Base-by-base conservation (phyloP, 2,797 vertebrate genomes). In the Botia kubotai region DNA sequence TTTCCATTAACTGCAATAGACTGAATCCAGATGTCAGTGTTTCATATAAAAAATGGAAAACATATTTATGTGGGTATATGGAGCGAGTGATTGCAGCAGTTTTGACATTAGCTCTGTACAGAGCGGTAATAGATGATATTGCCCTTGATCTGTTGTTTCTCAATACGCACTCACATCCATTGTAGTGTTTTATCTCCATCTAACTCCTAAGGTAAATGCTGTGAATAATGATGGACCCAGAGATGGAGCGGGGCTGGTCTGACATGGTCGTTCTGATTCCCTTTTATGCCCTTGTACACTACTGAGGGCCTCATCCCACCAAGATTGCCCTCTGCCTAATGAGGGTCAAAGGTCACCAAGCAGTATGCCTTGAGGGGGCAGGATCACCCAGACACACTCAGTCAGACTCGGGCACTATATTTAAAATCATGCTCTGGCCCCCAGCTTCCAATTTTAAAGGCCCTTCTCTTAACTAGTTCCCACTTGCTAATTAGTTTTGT, bases 401-500 rank as follows among this genome's bases (percentile, higher is more conserved):
- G 90, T 93, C 92, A 93, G 92, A 92, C 93, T 93, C 89, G 84
- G 87, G 90, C 91, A 89, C 91, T 93, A 93, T 93, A 94, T 93
- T 94, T 92, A 94, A 93, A 33, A 94, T 91, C 89, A 88, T n/a
- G 91, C 93, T 91, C 86, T 83, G 84, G 93, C 87, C 12, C 36
- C 70, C 46, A 0, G 76, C 83, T 82, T 85, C 88, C 88, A 89
- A 91, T 92, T 91, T 92, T 88, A 91, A 92, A 93, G 92, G 92
- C 90, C 92, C 91, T 92, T 79, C 90, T 93, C 87, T 91, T 94
- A 94, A 94, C 93, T 93, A 94, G 90, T 93, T 94, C 91, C 91
- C 89, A 86, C 89, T 93, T 91, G 90, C 91, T 94, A 94, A 95
- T 94, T 94, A 93, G 93, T 93, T 94, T 84, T 91, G 85, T 79